Conservation (phyloP, 1,140 invertebrate genomes). For the Nasonia longicornis region DNA sequence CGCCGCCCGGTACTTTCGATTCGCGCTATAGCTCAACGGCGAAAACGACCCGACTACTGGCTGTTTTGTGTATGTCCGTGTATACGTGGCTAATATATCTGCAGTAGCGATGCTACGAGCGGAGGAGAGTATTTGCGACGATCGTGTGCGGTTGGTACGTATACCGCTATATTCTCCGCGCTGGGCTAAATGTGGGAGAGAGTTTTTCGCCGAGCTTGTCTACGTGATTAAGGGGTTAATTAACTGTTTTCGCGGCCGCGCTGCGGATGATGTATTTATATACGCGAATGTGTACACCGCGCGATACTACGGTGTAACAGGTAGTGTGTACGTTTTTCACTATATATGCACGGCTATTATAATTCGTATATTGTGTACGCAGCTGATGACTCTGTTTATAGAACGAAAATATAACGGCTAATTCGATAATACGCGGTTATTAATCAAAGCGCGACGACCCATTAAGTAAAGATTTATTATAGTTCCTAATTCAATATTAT, state of each 20-base stretch:
- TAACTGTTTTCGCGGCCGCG: background rate
- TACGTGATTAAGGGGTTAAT: background rate
- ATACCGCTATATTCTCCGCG: background rate
- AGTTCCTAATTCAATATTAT: too few relatives aligned
- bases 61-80: background rate
- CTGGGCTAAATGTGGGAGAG: background rate
- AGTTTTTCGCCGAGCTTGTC: background rate
- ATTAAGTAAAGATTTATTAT: too few relatives aligned
- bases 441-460: too few relatives aligned
- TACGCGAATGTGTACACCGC: background rate
- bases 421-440: too few relatives aligned
- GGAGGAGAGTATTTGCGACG: background rate
- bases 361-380: too few relatives aligned
- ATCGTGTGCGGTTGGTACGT: background rate
- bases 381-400: too few relatives aligned
- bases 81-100: background rate
- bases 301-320: background rate
- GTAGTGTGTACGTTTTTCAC: background rate
- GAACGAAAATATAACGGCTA: too few relatives aligned
- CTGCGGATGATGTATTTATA: background rate
- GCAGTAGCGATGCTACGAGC: background rate
- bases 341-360: background rate
- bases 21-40: background rate
- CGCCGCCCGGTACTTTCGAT: conserved; percentile 1
- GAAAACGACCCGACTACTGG: background rate